Evolutionary conservation across 2,888 invertebrate genomes (phyloP), one percentile per base, ranked within the genome.

Genomic region (Rugalucina vietnamica): DNA sequence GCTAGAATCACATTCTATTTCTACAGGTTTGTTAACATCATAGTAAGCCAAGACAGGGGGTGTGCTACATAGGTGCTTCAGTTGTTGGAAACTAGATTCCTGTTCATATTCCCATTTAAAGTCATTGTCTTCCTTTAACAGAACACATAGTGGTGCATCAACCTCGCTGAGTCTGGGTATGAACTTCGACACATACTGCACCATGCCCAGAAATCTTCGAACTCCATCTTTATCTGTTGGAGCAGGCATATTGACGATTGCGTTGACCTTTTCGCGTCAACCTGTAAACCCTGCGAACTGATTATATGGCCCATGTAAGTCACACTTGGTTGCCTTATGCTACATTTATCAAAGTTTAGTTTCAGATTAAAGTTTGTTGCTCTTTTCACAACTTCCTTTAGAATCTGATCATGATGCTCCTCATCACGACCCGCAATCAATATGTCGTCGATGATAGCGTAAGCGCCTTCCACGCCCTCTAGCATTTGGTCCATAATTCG

Each of bases 401-500:
- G n/a, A n/a, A n/a, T n/a, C n/a, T n/a, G n/a, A n/a, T n/a, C n/a
- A n/a, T n/a, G n/a, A 76, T 88, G 87, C 0, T 88, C 54, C 69
- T 74, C 75, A 49, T 79, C 78, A n/a, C 43, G 32, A 1, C 82
- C 87, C 12, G 81, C 88, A 12, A 87, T 86, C 5, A 88, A 78
- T 37, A 88, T 87, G 50, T 86, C 88, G 78, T 87, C 84, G 36
- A 87, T 87, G 0, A 89, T 87, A 4, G 83, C 86, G 39, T 71
- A 70, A 8, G 80, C 86, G 18, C 89, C 84, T 12, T 74, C 34
- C 1, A 88, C 79, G 5, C 85, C 86, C 72, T 78, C 80, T 12
- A 85, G 60, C 84, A 86, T 86, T 18, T 88, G 37, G 36, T 87
- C 86, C 86, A 88, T 88, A 21, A 86, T 86, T 1, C 81, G 54